Percentiles rank a stretch among this genome's conserved stretches.
Conservation (phyloP, 2,113 vertebrate genomes). For the Myotis lucifugus region DNA sequence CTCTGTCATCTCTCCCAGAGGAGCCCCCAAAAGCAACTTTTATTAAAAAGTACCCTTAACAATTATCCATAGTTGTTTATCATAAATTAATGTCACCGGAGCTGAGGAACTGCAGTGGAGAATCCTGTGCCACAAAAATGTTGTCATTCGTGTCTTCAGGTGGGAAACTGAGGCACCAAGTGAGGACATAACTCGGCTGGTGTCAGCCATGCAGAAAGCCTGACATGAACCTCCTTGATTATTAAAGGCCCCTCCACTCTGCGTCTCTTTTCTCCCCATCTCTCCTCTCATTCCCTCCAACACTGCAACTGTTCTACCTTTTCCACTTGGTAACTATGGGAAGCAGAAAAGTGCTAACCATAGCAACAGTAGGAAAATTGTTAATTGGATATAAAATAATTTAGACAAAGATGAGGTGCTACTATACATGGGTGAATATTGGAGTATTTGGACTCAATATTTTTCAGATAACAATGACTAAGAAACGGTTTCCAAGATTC, state of each 20-base stretch:
- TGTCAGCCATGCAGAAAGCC: not conserved
- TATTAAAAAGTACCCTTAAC: constrained; percentile 46
- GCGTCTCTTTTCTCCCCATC: not conserved
- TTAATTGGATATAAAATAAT: not conserved
- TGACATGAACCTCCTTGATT: not conserved
- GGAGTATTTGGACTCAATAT: not conserved
- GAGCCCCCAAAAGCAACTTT: not conserved
- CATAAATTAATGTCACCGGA: not conserved
- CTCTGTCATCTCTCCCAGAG: not conserved
- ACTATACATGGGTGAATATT: not conserved
- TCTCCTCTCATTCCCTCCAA: not conserved
- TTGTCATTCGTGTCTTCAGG: not conserved
- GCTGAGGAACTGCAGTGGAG: not conserved
- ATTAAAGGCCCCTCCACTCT: not conserved
- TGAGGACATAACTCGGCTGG: not conserved
- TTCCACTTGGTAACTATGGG: not conserved
- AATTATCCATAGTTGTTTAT: not conserved
- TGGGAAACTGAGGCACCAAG: not conserved
- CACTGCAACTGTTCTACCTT: not conserved
- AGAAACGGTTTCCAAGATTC: constrained; percentile 20
- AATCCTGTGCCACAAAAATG: not conserved
- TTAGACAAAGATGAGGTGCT: not conserved
- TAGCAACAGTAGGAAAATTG: constrained; percentile 5
- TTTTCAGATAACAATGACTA: constrained; percentile 46
- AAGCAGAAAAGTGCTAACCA: not conserved